Percentiles rank a stretch among this genome's conserved stretches.
These are phyloP conservation scores for Anoplopoma fimbria DNA, from an alignment of 2,113 vertebrate genomes.

Conservation along the genomic window DNA sequence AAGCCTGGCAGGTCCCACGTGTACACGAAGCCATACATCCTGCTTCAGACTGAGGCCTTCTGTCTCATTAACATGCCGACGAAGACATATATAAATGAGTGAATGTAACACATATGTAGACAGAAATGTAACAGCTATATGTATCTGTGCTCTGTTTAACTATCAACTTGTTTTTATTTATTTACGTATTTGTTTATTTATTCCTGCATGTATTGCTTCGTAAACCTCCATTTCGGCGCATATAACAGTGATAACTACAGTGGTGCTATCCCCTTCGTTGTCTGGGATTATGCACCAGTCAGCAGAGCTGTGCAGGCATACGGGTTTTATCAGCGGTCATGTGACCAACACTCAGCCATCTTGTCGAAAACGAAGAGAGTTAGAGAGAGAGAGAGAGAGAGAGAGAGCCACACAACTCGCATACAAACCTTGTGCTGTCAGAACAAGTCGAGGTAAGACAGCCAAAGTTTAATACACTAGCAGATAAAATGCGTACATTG, in stretches of 20 bases:
- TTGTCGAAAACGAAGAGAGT: slow-evolving; percentile 83
- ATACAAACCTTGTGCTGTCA: slow-evolving; percentile 87
- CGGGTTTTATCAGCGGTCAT: slow-evolving; percentile 81
- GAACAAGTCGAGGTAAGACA: slow-evolving; percentile 87
- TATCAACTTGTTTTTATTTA: background rate
- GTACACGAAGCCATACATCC: background rate
- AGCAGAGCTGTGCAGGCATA: slow-evolving; percentile 72
- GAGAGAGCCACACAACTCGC: slow-evolving; percentile 78
- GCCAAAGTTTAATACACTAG: slow-evolving; percentile 69
- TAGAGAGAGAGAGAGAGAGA: slow-evolving; percentile 52
- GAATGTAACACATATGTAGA: background rate
- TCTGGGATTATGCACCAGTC: slow-evolving; percentile 49
- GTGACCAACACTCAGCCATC: slow-evolving; percentile 86
- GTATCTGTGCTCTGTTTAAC: background rate
- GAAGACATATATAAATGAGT: background rate
- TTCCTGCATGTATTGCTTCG: background rate
- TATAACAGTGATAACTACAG: background rate
- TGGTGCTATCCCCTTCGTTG: background rate
- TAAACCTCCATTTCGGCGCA: background rate
- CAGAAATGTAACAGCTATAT: background rate
- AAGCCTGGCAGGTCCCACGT: background rate
- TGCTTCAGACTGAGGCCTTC: background rate
- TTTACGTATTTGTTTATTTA: background rate
- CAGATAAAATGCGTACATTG: slow-evolving; percentile 33
- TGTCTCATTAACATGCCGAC: background rate